Conservation (phyloP, 1,140 invertebrate species). For the Drosophila parabipectinata region DNA sequence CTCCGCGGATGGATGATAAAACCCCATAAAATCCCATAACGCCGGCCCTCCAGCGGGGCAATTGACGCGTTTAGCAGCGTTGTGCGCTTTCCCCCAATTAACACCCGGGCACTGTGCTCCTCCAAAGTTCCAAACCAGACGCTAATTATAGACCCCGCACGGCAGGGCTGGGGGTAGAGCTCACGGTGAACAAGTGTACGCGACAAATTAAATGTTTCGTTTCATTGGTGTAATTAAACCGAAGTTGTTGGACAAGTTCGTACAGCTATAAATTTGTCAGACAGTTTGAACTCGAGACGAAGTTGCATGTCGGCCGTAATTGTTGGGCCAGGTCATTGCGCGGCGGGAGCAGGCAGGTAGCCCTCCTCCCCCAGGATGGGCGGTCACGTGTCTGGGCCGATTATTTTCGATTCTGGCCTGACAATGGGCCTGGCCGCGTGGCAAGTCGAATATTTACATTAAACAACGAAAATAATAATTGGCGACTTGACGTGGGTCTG, state of each 20-base stretch:
- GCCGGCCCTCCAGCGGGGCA: not conserved
- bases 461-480: conserved; percentile 53
- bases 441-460: conserved; percentile 30
- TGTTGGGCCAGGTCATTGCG: conserved; percentile 47
- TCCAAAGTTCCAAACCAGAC: conserved; percentile 41
- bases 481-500: conserved; percentile 3
- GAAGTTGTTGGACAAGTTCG: conserved; percentile 76
- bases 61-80: conserved; percentile 24
- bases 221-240: conserved; percentile 73
- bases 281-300: conserved; percentile 38
- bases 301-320: conserved; percentile 73
- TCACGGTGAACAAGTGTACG: conserved; percentile 9
- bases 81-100: conserved; percentile 52
- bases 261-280: conserved; percentile 77
- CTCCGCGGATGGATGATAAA: conserved; percentile 12
- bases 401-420: conserved; percentile 33
- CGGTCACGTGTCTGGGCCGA: conserved; percentile 33
- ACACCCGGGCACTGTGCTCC: conserved; percentile 41
- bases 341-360: conserved; percentile 27
- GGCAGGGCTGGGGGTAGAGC: not conserved
- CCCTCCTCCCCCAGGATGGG: not conserved
- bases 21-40: not conserved
- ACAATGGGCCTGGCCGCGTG: conserved; percentile 20
- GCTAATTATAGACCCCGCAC: conserved; percentile 61
- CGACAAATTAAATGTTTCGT: conserved; percentile 52